Base-by-base conservation (phyloP, 2,888 invertebrate species). In the Tenthredo amoena region DNA sequence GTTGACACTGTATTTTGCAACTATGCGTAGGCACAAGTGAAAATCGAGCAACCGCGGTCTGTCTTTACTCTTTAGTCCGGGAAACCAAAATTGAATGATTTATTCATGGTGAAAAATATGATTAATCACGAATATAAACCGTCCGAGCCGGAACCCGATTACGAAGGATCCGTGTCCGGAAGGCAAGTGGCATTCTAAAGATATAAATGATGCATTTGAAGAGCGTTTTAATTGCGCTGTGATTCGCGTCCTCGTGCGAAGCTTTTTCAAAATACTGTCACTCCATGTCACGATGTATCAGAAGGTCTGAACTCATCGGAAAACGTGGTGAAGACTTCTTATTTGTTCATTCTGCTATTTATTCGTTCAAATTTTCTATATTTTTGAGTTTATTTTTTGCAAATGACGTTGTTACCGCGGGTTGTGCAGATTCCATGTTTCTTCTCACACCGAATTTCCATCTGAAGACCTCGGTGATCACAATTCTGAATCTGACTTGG, bases 111-210 rank as follows among this genome's bases (percentile, higher is more conserved):
- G 31, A 81, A 58, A 34, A 58, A 62, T 62, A 40, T 37, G 37
- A 62, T 15, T n/a, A 26, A 26, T 81, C 65, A 47, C 21, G 68
- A 47, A 47, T 47, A 68, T 50, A 31, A 62, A 71, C 83, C 21
- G n/a, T 26, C 62, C 21, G 83, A 83, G 47, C 83, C 71, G 50
- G 68, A 43, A 43, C 83, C 83, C 47, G 83, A 71, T 71, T 83
- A 71, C 68, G 68, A 83, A 31, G 50, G 50, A 83, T 68, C 34
- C 18, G 83, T 83, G 10, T 50, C 83, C 68, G 50, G 47, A 71
- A 83, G 83, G 83, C 68, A 83, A 83, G 83, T 83, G 12, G 47
- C 21, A 62, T 77, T 77, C 40, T 62, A n/a, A 81, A 62, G 62
- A 81, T 40, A 7, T 77, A 1, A 77, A 62, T 76, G 47, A 18